Conservation (phyloP, 2,113 vertebrate species). For the Ochotona princeps region DNA sequence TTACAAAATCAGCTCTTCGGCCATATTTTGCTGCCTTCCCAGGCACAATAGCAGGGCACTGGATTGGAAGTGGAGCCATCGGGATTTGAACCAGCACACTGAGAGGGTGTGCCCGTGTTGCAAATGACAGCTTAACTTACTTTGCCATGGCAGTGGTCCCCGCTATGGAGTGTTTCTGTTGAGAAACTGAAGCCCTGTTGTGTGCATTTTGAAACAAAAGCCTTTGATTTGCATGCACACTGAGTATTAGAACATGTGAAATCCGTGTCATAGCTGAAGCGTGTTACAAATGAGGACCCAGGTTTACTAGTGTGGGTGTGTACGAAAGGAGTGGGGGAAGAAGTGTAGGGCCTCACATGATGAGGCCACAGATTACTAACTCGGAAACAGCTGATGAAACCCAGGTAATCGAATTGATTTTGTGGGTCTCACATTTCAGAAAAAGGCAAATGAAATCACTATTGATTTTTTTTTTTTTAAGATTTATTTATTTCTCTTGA, state of each 20-base stretch:
- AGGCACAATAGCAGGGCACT: too few species aligned
- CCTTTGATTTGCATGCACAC: neutral
- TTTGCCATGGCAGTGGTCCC: too few species aligned
- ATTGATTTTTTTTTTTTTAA: neutral
- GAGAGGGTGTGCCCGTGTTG: too few species aligned
- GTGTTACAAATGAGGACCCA: neutral
- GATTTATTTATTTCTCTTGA: too few species aligned
- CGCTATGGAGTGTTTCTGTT: neutral
- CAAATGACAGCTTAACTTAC: too few species aligned
- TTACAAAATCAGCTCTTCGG: too few species aligned
- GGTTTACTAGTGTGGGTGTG: neutral
- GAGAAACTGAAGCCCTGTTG: constrained; percentile 22
- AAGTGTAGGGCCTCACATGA: neutral
- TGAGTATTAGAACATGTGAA: constrained; percentile 1
- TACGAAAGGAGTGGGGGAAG: neutral
- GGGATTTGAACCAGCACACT: too few species aligned
- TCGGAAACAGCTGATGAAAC: constrained; percentile 56
- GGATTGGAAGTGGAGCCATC: too few species aligned
- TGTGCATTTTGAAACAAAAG: neutral
- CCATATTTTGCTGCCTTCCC: too few species aligned
- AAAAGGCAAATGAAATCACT: constrained; percentile 10
- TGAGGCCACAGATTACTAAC: constrained; percentile 12
- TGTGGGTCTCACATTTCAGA: constrained; percentile 9
- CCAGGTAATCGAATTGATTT: constrained; percentile 21
- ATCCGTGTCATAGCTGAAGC: constrained; percentile 24